These are phyloP conservation scores for Pristionchus japonicus DNA, from an alignment of 2,888 invertebrate species.

Conservation along the genomic window DNA sequence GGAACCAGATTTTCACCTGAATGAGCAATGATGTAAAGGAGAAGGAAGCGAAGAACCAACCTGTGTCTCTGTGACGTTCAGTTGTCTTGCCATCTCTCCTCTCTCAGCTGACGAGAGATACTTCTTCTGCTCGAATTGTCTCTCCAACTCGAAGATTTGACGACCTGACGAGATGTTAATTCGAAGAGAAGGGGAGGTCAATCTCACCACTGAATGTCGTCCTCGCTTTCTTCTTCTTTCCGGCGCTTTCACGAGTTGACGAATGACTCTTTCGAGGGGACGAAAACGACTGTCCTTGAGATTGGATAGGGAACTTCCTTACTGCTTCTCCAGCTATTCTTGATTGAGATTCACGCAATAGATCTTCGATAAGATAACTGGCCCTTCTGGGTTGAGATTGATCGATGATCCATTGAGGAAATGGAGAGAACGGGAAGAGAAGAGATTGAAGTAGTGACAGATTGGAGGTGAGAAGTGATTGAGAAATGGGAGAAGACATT, in stretches of 20 bases:
- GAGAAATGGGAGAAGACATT: background rate
- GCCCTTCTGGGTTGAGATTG: background rate
- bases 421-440: conserved; percentile 21
- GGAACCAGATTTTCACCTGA: conserved; percentile 93
- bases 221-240: conserved; percentile 44
- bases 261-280: background rate
- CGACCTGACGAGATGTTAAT: conserved; percentile 80
- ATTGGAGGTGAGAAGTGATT: conserved; percentile 12
- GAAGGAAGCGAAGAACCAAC: conserved; percentile 77
- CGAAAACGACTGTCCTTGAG: background rate
- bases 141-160: conserved; percentile 85
- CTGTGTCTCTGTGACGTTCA: conserved; percentile 96
- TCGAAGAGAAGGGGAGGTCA: background rate
- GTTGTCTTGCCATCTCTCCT: conserved; percentile 92
- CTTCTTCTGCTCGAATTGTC: conserved; percentile 94
- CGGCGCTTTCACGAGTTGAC: background rate
- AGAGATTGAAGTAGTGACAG: conserved; percentile 33
- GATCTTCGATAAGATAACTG: conserved; percentile 9
- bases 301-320: background rate
- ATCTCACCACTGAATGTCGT: conserved; percentile 33
- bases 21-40: background rate
- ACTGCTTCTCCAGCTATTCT: background rate
- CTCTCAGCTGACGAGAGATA: conserved; percentile 94
- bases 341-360: background rate
- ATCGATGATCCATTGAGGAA: conserved; percentile 26